Conservation (phyloP, 2,888 invertebrate genomes). For the Platyscelio sp. region DNA sequence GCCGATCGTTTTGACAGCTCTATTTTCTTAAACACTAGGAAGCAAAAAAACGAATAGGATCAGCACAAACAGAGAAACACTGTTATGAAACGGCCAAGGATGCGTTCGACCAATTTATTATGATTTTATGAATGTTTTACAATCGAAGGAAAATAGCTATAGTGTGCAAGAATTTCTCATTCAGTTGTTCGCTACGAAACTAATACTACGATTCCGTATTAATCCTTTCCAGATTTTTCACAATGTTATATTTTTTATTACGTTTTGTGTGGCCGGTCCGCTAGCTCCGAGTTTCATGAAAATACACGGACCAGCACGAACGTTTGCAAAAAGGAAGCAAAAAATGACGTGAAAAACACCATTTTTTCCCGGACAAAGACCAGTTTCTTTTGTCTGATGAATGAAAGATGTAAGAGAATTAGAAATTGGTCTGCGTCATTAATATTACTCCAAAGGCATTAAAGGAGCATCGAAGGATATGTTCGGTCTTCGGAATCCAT, state of each 20-base stretch:
- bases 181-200: constrained; percentile 29
- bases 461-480: constrained; percentile 27
- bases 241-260: constrained; percentile 70
- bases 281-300: constrained; percentile 55
- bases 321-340: constrained; percentile 29
- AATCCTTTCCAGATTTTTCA: constrained; percentile 75
- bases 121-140: constrained; percentile 80
- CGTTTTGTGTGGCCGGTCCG: constrained; percentile 18
- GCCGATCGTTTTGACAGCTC: constrained; percentile 34
- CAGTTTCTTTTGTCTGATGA: constrained; percentile 80
- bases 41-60: constrained; percentile 17
- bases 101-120: constrained; percentile 65
- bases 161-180: constrained; percentile 52
- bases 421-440: constrained; percentile 82
- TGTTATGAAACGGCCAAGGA: constrained; percentile 47
- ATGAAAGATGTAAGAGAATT: constrained; percentile 78
- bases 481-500: constrained; percentile 38
- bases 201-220: constrained; percentile 51
- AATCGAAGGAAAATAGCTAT: constrained; percentile 45
- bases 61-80: constrained; percentile 32
- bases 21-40: constrained; percentile 44
- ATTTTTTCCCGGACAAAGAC: constrained; percentile 71
- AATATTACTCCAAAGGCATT: constrained; percentile 62
- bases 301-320: background rate
- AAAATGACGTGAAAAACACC: constrained; percentile 23